Evolutionary conservation across 2,113 vertebrate genomes (phyloP).

Genomic region (Rhinoptilus africanus): DNA sequence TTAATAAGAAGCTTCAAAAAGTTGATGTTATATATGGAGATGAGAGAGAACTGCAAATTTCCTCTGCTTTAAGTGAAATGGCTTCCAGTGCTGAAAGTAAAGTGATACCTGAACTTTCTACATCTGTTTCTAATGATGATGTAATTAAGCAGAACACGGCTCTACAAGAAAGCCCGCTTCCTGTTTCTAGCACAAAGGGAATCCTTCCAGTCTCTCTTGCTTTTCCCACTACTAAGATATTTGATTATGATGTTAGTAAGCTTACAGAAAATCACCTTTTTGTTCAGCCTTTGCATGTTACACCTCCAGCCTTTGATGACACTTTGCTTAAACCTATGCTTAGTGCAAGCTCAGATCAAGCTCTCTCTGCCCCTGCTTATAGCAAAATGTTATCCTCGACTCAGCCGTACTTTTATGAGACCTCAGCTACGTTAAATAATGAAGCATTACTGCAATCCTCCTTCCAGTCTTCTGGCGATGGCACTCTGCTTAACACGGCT

Average conservation of each 20-base stretch:
- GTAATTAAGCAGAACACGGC: slow-evolving; percentile 53
- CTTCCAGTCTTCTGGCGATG: slow-evolving; percentile 68
- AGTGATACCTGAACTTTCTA: slow-evolving; percentile 50
- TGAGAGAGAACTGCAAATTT: slow-evolving; percentile 71
- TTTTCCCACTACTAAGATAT: slow-evolving; percentile 66
- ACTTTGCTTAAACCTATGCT: slow-evolving; percentile 68
- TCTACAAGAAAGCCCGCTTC: slow-evolving; percentile 62
- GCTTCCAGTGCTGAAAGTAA: slow-evolving; percentile 68
- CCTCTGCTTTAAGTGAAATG: slow-evolving; percentile 70
- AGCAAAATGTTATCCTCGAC: slow-evolving; percentile 69
- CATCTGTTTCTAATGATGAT: slow-evolving; percentile 49
- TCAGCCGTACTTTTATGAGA: slow-evolving; percentile 61
- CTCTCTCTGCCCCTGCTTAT: slow-evolving; percentile 71
- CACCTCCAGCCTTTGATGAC: slow-evolving; percentile 71
- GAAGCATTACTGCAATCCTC: slow-evolving; percentile 71
- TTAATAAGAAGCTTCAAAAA: slow-evolving; percentile 62
- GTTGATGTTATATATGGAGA: slow-evolving; percentile 57
- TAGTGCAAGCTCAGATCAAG: slow-evolving; percentile 71
- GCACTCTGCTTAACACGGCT: slow-evolving; percentile 62
- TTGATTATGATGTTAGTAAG: slow-evolving; percentile 69
- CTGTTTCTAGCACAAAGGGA: slow-evolving; percentile 72
- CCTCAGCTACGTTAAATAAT: slow-evolving; percentile 68
- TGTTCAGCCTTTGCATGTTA: slow-evolving; percentile 64
- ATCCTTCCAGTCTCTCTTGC: slow-evolving; percentile 65
- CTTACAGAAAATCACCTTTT: slow-evolving; percentile 70